These are phyloP conservation scores for Maconellicoccus hirsutus DNA, from an alignment of 1,140 invertebrate species.

Conservation along the genomic window DNA sequence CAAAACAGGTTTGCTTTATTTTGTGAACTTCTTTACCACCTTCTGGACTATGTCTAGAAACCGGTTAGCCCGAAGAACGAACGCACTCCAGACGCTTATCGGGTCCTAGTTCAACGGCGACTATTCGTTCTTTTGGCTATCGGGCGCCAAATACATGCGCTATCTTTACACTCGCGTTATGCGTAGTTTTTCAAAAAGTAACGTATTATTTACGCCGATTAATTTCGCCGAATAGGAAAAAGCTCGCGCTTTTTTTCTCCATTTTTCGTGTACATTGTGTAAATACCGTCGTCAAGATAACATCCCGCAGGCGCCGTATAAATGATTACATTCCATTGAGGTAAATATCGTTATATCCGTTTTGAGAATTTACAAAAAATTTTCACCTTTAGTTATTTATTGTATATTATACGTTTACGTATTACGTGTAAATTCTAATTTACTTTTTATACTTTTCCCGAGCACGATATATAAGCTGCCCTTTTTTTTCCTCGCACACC, in stretches of 20 bases:
- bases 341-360: too few relatives aligned
- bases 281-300: too few relatives aligned
- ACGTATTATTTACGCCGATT: neutral
- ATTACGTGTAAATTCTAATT: too few relatives aligned
- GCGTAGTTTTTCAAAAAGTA: neutral
- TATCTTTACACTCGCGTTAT: neutral
- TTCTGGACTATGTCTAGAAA: neutral
- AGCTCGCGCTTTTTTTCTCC: neutral
- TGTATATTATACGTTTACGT: too few relatives aligned
- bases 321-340: too few relatives aligned
- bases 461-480: too few relatives aligned
- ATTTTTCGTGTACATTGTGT: neutral
- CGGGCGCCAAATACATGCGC: too few relatives aligned
- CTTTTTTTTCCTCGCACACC: too few relatives aligned
- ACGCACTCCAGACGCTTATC: neutral
- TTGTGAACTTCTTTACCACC: conserved; percentile 3
- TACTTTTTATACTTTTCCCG: too few relatives aligned
- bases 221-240: neutral
- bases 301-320: too few relatives aligned
- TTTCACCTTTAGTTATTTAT: too few relatives aligned
- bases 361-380: too few relatives aligned
- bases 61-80: neutral
- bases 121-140: neutral
- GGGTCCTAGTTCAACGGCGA: neutral
- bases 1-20: neutral